These are phyloP conservation scores for Agrotis exclamationis DNA, from an alignment of 2,888 invertebrate species.

Conservation along the genomic window DNA sequence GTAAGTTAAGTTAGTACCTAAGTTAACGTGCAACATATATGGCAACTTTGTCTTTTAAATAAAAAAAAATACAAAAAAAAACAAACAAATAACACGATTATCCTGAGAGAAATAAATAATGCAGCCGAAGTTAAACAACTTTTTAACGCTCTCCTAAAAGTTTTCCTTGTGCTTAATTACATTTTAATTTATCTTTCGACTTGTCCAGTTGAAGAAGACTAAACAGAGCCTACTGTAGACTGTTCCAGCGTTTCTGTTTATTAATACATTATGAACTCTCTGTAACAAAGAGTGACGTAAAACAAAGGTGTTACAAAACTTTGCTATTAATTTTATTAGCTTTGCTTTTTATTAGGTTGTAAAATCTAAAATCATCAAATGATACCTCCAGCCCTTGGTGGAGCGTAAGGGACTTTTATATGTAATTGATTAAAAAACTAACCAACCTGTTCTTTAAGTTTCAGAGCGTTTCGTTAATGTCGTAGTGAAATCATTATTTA, in stretches of 20 bases:
- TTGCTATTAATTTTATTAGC: constrained; percentile 5
- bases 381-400: too few relatives aligned
- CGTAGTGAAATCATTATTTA: too few relatives aligned
- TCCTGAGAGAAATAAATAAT: constrained; percentile 83
- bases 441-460: too few relatives aligned
- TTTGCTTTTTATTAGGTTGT: neutral
- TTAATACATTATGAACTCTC: constrained; percentile 47
- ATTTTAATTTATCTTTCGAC: constrained; percentile 87
- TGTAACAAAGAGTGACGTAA: constrained; percentile 19
- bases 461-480: too few relatives aligned
- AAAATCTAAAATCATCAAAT: too few relatives aligned
- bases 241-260: constrained; percentile 62
- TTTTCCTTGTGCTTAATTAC: constrained; percentile 88
- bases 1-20: too few relatives aligned
- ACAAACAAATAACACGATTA: constrained; percentile 82
- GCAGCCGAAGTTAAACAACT: constrained; percentile 80
- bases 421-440: too few relatives aligned
- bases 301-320: constrained; percentile 23
- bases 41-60: too few relatives aligned
- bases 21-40: too few relatives aligned
- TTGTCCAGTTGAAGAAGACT: constrained; percentile 69
- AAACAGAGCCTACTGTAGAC: constrained; percentile 60
- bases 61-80: constrained; percentile 72
- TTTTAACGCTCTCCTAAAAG: constrained; percentile 85
- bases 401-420: too few relatives aligned